Evolutionary conservation across 2,113 vertebrate species (phyloP).

Genomic region (Psophia crepitans): DNA sequence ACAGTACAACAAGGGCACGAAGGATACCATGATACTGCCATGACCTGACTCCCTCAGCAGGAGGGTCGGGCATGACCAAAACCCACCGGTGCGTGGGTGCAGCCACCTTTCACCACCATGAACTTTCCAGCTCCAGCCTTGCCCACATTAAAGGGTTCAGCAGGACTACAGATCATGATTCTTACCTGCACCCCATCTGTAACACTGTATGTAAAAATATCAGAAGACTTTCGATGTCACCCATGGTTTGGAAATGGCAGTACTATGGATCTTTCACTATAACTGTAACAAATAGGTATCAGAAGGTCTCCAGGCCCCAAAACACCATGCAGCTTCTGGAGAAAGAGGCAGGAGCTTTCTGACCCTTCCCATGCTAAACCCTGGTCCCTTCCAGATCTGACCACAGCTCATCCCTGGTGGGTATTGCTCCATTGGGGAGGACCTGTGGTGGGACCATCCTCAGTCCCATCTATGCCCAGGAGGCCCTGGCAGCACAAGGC

Average conservation of each 20-base stretch:
- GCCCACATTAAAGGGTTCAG: background rate
- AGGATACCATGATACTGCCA: background rate
- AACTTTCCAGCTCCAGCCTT: background rate
- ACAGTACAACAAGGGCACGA: background rate
- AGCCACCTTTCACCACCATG: no score
- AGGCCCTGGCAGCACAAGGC: background rate
- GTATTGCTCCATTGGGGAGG: rapidly evolving
- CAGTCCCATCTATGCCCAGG: background rate
- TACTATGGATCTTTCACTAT: rapidly evolving
- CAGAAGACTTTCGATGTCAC: background rate
- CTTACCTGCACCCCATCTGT: background rate
- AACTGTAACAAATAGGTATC: background rate
- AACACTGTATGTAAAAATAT: background rate
- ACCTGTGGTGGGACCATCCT: background rate
- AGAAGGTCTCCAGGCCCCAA: background rate
- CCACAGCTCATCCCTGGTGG: background rate
- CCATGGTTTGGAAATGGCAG: background rate
- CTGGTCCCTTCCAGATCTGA: background rate
- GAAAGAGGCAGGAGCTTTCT: background rate
- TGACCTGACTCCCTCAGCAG: rapidly evolving
- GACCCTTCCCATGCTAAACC: background rate
- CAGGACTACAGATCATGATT: background rate
- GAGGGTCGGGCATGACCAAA: background rate
- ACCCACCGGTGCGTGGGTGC: rapidly evolving
- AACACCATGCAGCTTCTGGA: background rate